Base-by-base conservation (phyloP, 2,113 vertebrate species). In the Vulpes ferrilata region DNA sequence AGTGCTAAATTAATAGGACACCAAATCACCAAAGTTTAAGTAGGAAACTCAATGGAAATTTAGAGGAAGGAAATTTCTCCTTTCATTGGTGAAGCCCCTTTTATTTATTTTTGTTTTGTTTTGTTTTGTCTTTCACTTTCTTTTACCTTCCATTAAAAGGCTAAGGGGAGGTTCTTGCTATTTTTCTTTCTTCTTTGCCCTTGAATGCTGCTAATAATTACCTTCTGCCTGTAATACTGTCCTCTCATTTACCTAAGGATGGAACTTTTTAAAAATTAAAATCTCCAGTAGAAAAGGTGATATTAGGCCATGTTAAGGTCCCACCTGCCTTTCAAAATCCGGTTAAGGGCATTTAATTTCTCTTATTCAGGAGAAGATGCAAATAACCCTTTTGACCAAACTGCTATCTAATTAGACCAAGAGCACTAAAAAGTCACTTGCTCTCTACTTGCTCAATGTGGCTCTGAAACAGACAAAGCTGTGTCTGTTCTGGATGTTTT, bases 371-470 rank as follows among this genome's bases (percentile, higher is more conserved):
- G 51, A 83, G 96, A 86, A 84, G 48, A 96, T 94, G 76, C 81
- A 93, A 97, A 90, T 96, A 79, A 78, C 74, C 25, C 12, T 65
- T 89, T 88, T 93, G 94, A 97, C 90, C 84, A 78, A 97, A 95
- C 20, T 69, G 71, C 85, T 97, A 48, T 80, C 32, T 93, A 95
- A 95, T 97, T 96, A 96, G 60, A 92, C 38, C 80, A 97, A 97
- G 22, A 98, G n/a, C 79, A 92, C 79, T 81, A 55, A 91, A 91
- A 92, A 88, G 71, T 57, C 76, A 71, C 43, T 92, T 11, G 3
- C 57, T 86, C 51, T 86, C 48, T 60, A 83, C 67, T 94, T 79
- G 35, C 48, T 97, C 79, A 85, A 25, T n/a, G n/a, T 25, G 88
- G 74, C 32, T 62, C 73, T 59, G 71, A 93, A 89, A 87, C 48